Evolutionary conservation across 1,140 invertebrate genomes (phyloP), one percentile per base, ranked within the genome.

Genomic region (Anastrepha obliqua): DNA sequence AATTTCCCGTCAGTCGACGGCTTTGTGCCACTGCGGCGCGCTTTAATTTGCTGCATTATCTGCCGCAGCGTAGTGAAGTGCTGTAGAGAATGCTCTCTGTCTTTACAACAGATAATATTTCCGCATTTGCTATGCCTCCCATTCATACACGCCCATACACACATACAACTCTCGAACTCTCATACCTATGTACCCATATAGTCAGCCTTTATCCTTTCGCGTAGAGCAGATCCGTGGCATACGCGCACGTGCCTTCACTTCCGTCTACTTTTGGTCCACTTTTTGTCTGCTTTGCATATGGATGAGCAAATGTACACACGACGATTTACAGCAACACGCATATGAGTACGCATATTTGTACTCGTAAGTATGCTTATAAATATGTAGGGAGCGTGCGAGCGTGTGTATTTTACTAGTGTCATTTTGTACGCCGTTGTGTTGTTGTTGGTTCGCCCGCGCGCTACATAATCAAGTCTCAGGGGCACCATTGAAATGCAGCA

Each of bases 391-490:
- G 42, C 11, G 3, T 44, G 67, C 2, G 67, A 6, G 29, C 1
- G 0, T 47, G 67, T 74, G 67, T 74, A 7, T 81, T 11, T 20
- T 29, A 11, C n/a, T 81, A 17, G 47, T 81, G 74, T 81, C 74
- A 81, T 81, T 81, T 55, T 42, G 74, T 47, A 20, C 47, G 47
- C 74, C n/a, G 47, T 42, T 81, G 74, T 55, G 44, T 81, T 62
- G 60, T n/a, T 81, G 74, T 81, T 81, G 47, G 44, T 81, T 55
- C 20, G 6, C 47, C 74, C 17, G 47, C 47, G 74, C 47, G 47
- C 47, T 47, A 55, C 74, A 81, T 81, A 81, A 81, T 81, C 74
- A 81, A 81, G 74, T 81, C 74, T 81, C 74, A 81, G 74, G 74
- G 74, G 74, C 74, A 55, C 74, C 74, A 81, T 58, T 81, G n/a